A percentile compares a stretch with the other conserved stretches of the same genome.
These are phyloP conservation scores for Spodoptera picta DNA, from an alignment of 2,888 invertebrate genomes.

Conservation along the genomic window DNA sequence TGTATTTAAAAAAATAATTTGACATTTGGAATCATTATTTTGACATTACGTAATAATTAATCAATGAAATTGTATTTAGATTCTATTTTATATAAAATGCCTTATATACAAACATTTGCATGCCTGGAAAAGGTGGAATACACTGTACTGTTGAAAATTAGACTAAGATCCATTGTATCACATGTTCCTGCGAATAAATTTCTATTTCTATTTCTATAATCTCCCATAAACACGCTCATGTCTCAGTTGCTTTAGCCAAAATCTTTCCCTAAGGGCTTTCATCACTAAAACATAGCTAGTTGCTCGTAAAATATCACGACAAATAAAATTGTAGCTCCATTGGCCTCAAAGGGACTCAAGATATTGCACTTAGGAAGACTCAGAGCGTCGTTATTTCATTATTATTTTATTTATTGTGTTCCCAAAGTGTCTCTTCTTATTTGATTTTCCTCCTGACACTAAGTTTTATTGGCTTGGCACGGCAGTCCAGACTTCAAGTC, in stretches of 20 bases:
- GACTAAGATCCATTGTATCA: no score
- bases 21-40: no score
- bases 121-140: no score
- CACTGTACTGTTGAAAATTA: no score
- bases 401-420: conserved; percentile 55
- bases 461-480: conserved; percentile 49
- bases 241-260: conserved; percentile 8
- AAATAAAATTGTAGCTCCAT: conserved; percentile 44
- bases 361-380: conserved; percentile 43
- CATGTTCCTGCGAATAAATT: no score
- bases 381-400: conserved; percentile 50
- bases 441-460: conserved; percentile 44
- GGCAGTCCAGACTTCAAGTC: conserved; percentile 23
- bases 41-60: no score
- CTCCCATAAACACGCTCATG: no score
- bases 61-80: no score
- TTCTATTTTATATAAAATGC: no score
- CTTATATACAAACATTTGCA: no score
- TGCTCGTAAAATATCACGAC: conserved; percentile 28
- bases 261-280: conserved; percentile 6
- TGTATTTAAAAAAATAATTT: no score
- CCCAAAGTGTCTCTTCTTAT: conserved; percentile 44
- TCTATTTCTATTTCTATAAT: no score
- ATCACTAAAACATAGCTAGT: conserved; percentile 19
- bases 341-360: conserved; percentile 31